Base-by-base conservation (phyloP, 2,113 vertebrate species). In the Eira barbara region DNA sequence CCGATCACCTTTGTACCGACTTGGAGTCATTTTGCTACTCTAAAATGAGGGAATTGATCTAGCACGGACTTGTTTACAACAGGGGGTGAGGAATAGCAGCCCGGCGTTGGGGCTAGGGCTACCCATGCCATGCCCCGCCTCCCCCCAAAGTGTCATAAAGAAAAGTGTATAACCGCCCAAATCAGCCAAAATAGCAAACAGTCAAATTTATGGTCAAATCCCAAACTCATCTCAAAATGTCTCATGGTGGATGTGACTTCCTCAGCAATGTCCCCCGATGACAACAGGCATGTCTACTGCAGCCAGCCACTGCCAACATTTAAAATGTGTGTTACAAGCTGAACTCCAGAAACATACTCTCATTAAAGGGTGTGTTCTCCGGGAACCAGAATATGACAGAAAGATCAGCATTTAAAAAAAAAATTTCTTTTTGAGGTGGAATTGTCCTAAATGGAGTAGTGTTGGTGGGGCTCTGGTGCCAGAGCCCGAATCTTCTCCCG, bases 1-100 rank as follows among this genome's bases (percentile, higher is more conserved):
- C 39, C 0, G 3, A 8, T 45, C 55, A 88, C 45, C 21, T 7
- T 3, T 1, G 2, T 6, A 36, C 15, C 0, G 3, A 79, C 27
- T 31, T 52, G 67, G n/a, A 65, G 65, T 13, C 29, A 20, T 49
- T 84, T 13, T 89, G 31, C 25, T 57, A 18, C 45, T 36, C 1
- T 7, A 45, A 18, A 29, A 20, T 18, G 69, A 52, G 34, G 10
- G 25, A 11, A 12, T 4, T 9, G 4, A 29, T 49, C 25, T 34
- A 13, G 36, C 1, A 3, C 13, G 31, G 45, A n/a, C 2, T 25
- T 82, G 20, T 34, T 39, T 39, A 42, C 12, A n/a, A 23, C 0
- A 18, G n/a, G 45, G n/a, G 7, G 3, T 17, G 5, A 55, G 52
- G 12, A 13, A 2, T 0, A 2, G 45, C 31, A 18, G 15, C 25